Base-by-base conservation (phyloP, 1,140 invertebrate species). In the Leptoteleia sp. region DNA sequence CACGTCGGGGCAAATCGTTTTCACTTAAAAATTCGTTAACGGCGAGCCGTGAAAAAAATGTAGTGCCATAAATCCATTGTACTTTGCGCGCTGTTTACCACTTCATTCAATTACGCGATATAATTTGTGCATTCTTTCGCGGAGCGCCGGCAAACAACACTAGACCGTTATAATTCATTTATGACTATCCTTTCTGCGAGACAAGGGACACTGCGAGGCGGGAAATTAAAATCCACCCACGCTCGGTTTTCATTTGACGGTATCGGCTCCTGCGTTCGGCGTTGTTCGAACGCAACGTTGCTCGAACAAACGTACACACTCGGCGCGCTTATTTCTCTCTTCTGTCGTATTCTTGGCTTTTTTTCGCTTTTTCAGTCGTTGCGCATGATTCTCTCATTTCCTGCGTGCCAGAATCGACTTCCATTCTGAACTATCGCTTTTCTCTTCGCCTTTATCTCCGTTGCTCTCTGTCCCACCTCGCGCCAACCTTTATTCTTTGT, bases 341-440 rank as follows among this genome's bases (percentile, higher is more conserved):
- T 3, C 11, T 8, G 11, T 6, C 27, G 12, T 59, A 15, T 37
- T 62, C 27, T 25, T 47, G 4, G 4, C 15, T 47, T 43, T 57
- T 57, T 50, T 47, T 19, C n/a, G 52, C 25, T 6, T 40, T 75
- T 79, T 72, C 38, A 71, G 54, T 68, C 54, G 67, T 71, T 57
- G 61, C 62, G 67, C 77, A 76, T 62, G 77, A 71, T 76, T 80
- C 71, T 65, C 61, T 80, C 77, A 80, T 80, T 80, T 76, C 77
- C 77, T 72, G 65, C 67, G 65, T 80, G 27, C 71, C 54, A 54
- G 71, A 76, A 76, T 80, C 72, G 61, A 67, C 77, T 76, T 50
- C 29, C 55, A 76, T 76, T 76, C 61, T 55, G 25, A 67, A 79
- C 47, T 72, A 62, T 72, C 47, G 67, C 54, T 54, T 72, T 64